Evolutionary conservation across 1,140 invertebrate genomes (phyloP).

Genomic region (Atta colombica): DNA sequence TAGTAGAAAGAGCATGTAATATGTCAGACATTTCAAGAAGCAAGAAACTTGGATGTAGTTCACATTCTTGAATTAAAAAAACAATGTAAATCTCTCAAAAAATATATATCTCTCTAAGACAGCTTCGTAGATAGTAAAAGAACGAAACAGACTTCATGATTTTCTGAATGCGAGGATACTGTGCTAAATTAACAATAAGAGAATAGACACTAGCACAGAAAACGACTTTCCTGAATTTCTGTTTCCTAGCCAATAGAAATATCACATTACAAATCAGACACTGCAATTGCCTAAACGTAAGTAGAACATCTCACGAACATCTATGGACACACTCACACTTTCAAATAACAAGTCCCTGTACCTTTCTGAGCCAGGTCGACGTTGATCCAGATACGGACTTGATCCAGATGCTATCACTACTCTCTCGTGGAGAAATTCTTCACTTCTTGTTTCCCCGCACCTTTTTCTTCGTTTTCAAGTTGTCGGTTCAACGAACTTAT

Average conservation of each 20-base stretch:
- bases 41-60: background rate
- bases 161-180: background rate
- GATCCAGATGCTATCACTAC: slow-evolving; percentile 47
- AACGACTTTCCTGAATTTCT: background rate
- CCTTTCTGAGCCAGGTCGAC: slow-evolving; percentile 59
- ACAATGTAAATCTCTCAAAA: background rate
- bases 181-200: slow-evolving; percentile 4
- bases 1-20: slow-evolving; percentile 28
- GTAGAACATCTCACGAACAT: slow-evolving; percentile 10
- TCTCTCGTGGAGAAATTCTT: slow-evolving; percentile 1
- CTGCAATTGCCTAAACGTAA: slow-evolving; percentile 7
- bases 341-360: slow-evolving; percentile 41
- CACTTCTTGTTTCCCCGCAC: slow-evolving; percentile 6
- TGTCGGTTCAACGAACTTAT: slow-evolving; percentile 10
- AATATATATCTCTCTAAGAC: background rate
- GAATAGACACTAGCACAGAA: slow-evolving; percentile 13
- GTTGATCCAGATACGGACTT: slow-evolving; percentile 35
- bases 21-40: slow-evolving; percentile 8
- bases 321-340: slow-evolving; percentile 4
- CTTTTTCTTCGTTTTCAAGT: slow-evolving; percentile 23
- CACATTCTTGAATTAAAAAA: background rate
- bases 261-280: slow-evolving; percentile 19
- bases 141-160: background rate
- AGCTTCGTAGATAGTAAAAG: background rate
- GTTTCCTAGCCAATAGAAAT: background rate